Evolutionary conservation across 2,797 vertebrate species (phyloP), one percentile per base, ranked within the genome.

Genomic region (Monodelphis domestica): DNA sequence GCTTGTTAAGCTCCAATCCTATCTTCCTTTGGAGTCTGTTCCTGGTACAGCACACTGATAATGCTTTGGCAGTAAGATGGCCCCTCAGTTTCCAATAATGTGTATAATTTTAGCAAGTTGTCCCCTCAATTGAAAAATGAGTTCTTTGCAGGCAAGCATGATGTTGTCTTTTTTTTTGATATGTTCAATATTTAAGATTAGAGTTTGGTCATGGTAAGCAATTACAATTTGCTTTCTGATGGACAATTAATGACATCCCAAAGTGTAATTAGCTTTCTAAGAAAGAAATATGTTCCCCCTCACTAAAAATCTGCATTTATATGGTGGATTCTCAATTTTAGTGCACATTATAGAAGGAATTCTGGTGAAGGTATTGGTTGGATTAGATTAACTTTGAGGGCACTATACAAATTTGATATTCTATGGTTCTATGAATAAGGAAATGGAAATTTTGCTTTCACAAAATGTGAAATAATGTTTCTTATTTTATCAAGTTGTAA

Each of bases 401-500:
- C 17, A 63, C 4, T 4, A n/a, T 38, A 21, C n/a, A 17, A n/a
- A 45, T 50, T 0, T 45, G 3, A n/a, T 21, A 50, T 26, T 50
- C 17, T 4, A 38, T 84, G 70, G 50, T 84, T 84, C 38, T 45
- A 84, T 26, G 24, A 78, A 91, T 28, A 53, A 63, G 14, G 63
- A 1, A 63, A 63, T 0, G 63, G 57, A 59, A 88, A 91, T 33
- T 0, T 5, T 3, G 52, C 30, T 88, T 57, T 93, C 53, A 56
- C 70, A n/a, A 70, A 33, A 3, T 90, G 17, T 57, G 4, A n/a
- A 91, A 52, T 51, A 3, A 1, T 54, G 0, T 53, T 52, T n/a
- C 17, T 92, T 55, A 91, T 90, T 92, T 92, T 54, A 87, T 51
- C 53, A 87, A 89, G 38, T 53, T 94, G 94, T 29, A 87, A 21